Evolutionary conservation across 2,888 invertebrate species (phyloP), one percentile per base, ranked within the genome.

Genomic region (Chironomus riparius): DNA sequence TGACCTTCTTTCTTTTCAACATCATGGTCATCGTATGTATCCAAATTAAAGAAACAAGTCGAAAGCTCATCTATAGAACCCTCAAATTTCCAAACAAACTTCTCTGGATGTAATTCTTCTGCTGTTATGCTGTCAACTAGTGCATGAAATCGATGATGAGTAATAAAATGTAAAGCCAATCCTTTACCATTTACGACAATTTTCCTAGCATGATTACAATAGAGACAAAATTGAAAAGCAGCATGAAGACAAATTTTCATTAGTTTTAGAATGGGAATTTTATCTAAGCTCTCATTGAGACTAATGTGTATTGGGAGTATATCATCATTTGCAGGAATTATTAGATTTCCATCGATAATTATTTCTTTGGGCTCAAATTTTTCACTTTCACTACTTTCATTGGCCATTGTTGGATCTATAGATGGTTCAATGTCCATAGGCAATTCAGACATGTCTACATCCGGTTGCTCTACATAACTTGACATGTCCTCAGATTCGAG

Each of bases 131-230:
- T 92, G 80, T 91, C 89, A 22, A 92, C 92, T 0, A 90, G 89
- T 3, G 92, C 92, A n/a, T 89, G 88, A 82, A 92, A 94, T 6
- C 92, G 87, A 83, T 95, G 94, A 80, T 92, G 88, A 0, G 90
- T 88, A 15, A 94, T 88, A 83, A 94, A 88, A 81, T 95, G 94
- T 61, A 93, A 83, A 6, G 91, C 90, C 71, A 95, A 85, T 80
- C 93, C 92, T 81, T 90, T 90, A 72, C 92, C 93, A 82, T 94
- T 92, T 0, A 94, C 93, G 12, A 93, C 92, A 79, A 95, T 93
- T 80, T 92, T 91, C 21, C 92, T 87, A 0, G 92, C 93, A 85
- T 94, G 93, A 81, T 94, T 93, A 81, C 94, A 95, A 82, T 93
- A 95, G 76, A 93, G 88, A 82, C 95, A 95, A 77, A 86, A 86